Base-by-base conservation (phyloP, 2,113 vertebrate species). In the Odontophorus gujanensis region DNA sequence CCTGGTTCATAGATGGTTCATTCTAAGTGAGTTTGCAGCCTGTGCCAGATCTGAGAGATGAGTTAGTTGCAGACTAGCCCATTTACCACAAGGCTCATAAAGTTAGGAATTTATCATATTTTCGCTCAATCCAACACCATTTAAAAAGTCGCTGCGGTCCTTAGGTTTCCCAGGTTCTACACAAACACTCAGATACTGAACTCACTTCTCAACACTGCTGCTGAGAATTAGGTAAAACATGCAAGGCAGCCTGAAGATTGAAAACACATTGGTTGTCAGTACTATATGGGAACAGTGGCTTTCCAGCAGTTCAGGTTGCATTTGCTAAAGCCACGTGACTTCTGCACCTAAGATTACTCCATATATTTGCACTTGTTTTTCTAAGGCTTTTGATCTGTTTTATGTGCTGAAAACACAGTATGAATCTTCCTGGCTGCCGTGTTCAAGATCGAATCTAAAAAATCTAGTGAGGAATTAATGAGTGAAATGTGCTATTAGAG, bases 311-410 rank as follows among this genome's bases (percentile, higher is more conserved):
- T 93, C 28, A n/a, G 22, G 6, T 1, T 73, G 79, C 45, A 25
- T 19, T 85, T 91, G 25, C 32, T 61, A 38, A 68, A 67, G 53
- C 66, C 32, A 74, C 32, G 65, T 79, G 53, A 66, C 68, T 62
- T 50, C 42, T 12, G 69, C 67, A 55, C 74, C 38, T 67, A 53
- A 90, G 78, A 82, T 72, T 25, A 38, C 36, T 13, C 47, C 77
- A 0, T 59, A 1, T 77, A 38, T 78, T 86, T 76, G 15, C 76
- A 55, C 14, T 81, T 34, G 38, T 63, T 28, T 43, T 25, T 85
- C 25, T n/a, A 69, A 71, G 38, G 40, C 50, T 67, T 82, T 82
- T 75, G 47, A 65, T 91, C 34, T 65, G 32, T 22, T 89, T 71
- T 74, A 61, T 72, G 58, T 59, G 47, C 69, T 71, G 40, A 66